Conservation (phyloP, 64 coral and sea anemone species). For the Montipora capricornis region DNA sequence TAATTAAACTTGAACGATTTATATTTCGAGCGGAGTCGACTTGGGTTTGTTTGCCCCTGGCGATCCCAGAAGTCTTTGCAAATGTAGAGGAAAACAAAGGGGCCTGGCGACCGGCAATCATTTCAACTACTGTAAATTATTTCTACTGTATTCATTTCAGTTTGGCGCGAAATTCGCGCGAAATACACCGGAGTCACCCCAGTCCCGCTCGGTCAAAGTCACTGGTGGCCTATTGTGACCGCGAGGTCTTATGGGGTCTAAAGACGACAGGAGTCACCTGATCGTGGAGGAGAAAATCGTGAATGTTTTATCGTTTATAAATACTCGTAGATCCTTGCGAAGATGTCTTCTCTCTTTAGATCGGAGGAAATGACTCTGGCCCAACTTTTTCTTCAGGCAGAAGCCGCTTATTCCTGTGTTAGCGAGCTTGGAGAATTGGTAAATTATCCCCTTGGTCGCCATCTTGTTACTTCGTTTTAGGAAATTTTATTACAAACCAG, state of each 20-base stretch:
- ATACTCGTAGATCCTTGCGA: neutral
- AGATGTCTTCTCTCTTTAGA: conserved; percentile 92
- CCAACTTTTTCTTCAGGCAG: conserved; percentile 97
- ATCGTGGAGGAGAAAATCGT: too few species aligned
- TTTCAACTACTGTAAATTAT: too few species aligned
- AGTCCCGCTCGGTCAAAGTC: too few species aligned
- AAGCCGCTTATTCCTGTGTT: conserved; percentile 96
- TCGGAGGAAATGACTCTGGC: conserved; percentile 99
- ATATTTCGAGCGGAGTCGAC: too few species aligned
- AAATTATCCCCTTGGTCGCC: neutral
- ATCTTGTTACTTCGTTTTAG: conserved; percentile 4
- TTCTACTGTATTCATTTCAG: too few species aligned
- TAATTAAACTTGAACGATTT: too few species aligned
- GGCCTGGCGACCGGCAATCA: too few species aligned
- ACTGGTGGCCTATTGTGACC: neutral
- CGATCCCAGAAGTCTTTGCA: too few species aligned
- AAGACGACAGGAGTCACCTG: neutral
- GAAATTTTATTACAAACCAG: neutral
- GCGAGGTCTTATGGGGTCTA: neutral
- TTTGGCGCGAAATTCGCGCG: too few species aligned
- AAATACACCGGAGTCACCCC: too few species aligned
- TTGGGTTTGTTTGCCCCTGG: too few species aligned
- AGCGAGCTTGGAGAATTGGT: conserved; percentile 97
- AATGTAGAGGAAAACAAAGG: too few species aligned
- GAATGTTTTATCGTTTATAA: neutral